Conservation (phyloP, 2,797 vertebrate genomes). For the Neosalanx taihuensis region DNA sequence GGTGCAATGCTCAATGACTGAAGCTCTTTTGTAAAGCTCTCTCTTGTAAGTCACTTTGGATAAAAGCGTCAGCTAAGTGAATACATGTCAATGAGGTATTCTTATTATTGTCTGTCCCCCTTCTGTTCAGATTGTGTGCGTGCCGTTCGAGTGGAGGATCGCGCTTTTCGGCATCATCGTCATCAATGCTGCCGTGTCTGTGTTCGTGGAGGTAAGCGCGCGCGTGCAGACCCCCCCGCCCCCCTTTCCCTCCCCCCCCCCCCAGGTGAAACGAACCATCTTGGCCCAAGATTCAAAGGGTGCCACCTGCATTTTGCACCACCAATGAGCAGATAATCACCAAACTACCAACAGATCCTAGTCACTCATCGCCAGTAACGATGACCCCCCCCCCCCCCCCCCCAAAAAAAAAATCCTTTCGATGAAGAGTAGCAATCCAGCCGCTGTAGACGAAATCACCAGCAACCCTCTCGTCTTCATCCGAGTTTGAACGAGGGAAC, state of each 20-base stretch:
- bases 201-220: slow-evolving; percentile 86
- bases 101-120: too few relatives aligned
- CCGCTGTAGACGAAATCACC: slow-evolving; percentile 14
- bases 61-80: too few relatives aligned
- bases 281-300: slow-evolving; percentile 36
- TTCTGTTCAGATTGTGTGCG: slow-evolving; percentile 82
- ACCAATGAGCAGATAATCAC: slow-evolving; percentile 37
- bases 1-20: too few relatives aligned
- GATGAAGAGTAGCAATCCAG: slow-evolving; percentile 4
- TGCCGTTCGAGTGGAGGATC: slow-evolving; percentile 86
- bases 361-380: neutral
- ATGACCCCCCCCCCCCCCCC: neutral
- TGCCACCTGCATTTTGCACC: slow-evolving; percentile 23
- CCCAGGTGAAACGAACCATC: slow-evolving; percentile 27
- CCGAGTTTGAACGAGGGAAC: slow-evolving; percentile 4
- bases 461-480: slow-evolving; percentile 27
- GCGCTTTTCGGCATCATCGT: slow-evolving; percentile 79
- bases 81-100: too few relatives aligned
- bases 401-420: neutral
- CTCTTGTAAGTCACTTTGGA: too few relatives aligned
- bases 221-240: neutral
- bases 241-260: slow-evolving; percentile 14
- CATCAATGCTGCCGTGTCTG: slow-evolving; percentile 79
- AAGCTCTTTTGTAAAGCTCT: too few relatives aligned
- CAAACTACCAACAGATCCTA: neutral